Percentiles rank a stretch among this genome's conserved stretches.
phyloP scores from a whole-genome alignment of 2,113 vertebrate genomes.

The Crotalus helleri region DNA sequence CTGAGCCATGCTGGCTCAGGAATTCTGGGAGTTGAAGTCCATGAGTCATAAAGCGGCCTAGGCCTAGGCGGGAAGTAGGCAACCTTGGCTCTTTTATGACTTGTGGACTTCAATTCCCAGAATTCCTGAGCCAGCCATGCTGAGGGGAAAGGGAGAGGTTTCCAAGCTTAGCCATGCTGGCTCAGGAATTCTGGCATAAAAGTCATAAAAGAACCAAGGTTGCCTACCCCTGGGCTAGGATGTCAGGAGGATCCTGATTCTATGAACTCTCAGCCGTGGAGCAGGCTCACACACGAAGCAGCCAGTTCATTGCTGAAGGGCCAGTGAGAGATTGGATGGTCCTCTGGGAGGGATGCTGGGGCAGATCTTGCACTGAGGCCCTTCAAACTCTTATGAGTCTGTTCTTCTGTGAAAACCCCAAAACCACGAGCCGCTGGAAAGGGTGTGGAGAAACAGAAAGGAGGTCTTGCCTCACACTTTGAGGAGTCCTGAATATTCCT shows the following conservation, averaged over 20 bases:
- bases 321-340: background rate
- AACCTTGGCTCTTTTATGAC: too few species aligned
- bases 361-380: background rate
- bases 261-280: background rate
- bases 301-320: background rate
- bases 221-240: background rate
- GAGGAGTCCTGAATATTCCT: background rate
- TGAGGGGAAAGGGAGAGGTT: too few species aligned
- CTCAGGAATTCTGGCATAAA: too few species aligned
- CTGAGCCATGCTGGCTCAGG: too few species aligned
- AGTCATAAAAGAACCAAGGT: too few species aligned
- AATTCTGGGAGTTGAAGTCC: too few species aligned
- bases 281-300: background rate
- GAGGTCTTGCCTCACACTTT: background rate
- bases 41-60: too few species aligned
- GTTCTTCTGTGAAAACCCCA: background rate
- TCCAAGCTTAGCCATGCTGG: too few species aligned
- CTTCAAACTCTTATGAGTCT: background rate
- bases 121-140: too few species aligned
- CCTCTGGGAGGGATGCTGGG: background rate
- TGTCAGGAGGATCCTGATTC: background rate
- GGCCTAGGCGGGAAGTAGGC: too few species aligned
- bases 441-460: background rate
- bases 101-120: too few species aligned
- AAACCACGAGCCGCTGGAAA: too few species aligned